Evolutionary conservation across 2,888 invertebrate species (phyloP).

Genomic region (Pycnomerus fuliginosus): DNA sequence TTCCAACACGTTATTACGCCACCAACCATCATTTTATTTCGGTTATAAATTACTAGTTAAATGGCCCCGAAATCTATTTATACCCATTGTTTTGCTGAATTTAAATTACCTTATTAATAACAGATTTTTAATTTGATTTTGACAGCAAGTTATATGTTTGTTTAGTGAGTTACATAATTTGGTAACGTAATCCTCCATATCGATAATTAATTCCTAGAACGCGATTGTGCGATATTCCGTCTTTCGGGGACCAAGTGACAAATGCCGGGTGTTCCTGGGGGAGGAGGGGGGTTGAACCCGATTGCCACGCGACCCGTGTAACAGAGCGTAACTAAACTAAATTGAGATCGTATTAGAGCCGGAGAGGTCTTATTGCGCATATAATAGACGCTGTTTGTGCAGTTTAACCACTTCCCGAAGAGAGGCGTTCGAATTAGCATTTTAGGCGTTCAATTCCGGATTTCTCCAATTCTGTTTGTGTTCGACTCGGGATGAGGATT

Average conservation of each 20-base stretch:
- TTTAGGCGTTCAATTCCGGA: slow-evolving; percentile 51
- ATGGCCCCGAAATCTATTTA: slow-evolving; percentile 42
- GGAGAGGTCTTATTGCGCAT: slow-evolving; percentile 56
- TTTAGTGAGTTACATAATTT: too few relatives aligned
- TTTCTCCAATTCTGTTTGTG: slow-evolving; percentile 45
- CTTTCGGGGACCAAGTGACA: slow-evolving; percentile 28
- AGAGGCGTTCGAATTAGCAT: slow-evolving; percentile 52
- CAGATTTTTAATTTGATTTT: too few relatives aligned
- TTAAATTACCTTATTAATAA: slow-evolving; percentile 45
- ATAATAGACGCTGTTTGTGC: slow-evolving; percentile 56
- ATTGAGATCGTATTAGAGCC: slow-evolving; percentile 57
- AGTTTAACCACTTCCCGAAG: slow-evolving; percentile 55
- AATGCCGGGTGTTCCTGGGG: slow-evolving; percentile 28
- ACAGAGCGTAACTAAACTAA: slow-evolving; percentile 58
- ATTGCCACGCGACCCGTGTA: slow-evolving; percentile 56
- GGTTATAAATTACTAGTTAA: slow-evolving; percentile 42
- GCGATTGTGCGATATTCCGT: slow-evolving; percentile 27
- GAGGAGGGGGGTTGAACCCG: slow-evolving; percentile 49
- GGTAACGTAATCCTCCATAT: slow-evolving; percentile 19
- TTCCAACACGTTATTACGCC: slow-evolving; percentile 22
- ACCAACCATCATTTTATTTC: slow-evolving; percentile 36
- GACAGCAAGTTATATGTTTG: too few relatives aligned
- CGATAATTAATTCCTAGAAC: slow-evolving; percentile 31
- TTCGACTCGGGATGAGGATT: slow-evolving; percentile 44
- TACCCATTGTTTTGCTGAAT: slow-evolving; percentile 42